phyloP scores from a whole-genome alignment of 2,113 vertebrate species.

The Tylochromis polylepis region DNA sequence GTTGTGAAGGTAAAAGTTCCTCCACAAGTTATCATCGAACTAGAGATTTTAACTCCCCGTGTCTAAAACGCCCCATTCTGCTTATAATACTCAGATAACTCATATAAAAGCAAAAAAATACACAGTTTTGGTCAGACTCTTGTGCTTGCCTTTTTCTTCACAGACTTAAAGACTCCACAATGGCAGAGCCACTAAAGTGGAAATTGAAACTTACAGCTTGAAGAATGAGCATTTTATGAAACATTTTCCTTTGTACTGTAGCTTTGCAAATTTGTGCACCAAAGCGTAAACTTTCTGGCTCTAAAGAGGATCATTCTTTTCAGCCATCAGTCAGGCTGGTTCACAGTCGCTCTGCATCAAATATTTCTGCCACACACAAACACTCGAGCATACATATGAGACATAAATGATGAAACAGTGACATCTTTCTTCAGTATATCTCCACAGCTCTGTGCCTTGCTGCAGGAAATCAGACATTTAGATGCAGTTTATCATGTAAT shows the following conservation, averaged over 20 bases:
- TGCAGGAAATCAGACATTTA: not conserved
- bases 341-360: slow-evolving; percentile 12
- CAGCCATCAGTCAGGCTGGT: slow-evolving; percentile 39
- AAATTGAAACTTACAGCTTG: slow-evolving; percentile 56
- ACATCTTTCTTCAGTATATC: slow-evolving; percentile 10
- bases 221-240: slow-evolving; percentile 51
- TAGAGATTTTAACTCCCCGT: not conserved
- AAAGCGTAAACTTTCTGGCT: slow-evolving; percentile 37
- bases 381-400: not conserved
- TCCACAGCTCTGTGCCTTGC: not conserved
- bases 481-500: not conserved
- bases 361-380: slow-evolving; percentile 22
- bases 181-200: slow-evolving; percentile 23
- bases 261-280: slow-evolving; percentile 46
- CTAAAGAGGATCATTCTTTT: slow-evolving; percentile 54
- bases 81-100: slow-evolving; percentile 2
- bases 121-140: not conserved
- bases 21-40: not conserved
- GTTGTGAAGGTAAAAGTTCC: not conserved
- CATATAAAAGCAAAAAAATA: slow-evolving; percentile 16
- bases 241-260: slow-evolving; percentile 32
- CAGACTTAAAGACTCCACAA: not conserved
- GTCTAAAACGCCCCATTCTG: slow-evolving; percentile 23
- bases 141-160: not conserved
- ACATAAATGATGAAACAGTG: slow-evolving; percentile 4